A percentile compares a stretch with the other conserved stretches of the same genome.
These are phyloP conservation scores for Pseudomyrmex sp. DNA, from an alignment of 1,140 invertebrate species.

Conservation along the genomic window DNA sequence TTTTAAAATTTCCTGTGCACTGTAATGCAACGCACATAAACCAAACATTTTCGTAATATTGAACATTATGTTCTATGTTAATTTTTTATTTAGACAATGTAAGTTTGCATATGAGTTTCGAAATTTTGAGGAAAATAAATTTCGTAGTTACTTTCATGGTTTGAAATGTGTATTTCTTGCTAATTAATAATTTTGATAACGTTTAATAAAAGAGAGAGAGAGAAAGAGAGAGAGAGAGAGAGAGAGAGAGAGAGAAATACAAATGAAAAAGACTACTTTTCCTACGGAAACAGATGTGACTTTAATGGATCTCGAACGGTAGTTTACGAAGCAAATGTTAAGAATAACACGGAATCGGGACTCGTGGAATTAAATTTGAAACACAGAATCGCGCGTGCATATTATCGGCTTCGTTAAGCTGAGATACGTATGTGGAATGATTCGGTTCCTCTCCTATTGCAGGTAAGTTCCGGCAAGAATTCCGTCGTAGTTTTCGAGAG, in stretches of 20 bases:
- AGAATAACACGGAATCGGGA: neutral
- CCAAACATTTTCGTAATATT: too few species aligned
- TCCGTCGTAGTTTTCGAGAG: slow-evolving; percentile 86
- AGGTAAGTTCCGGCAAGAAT: slow-evolving; percentile 88
- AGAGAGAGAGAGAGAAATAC: neutral
- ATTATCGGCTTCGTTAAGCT: neutral
- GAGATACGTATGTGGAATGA: slow-evolving; percentile 31
- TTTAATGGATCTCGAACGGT: neutral
- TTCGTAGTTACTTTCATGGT: too few species aligned
- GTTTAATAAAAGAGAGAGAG: neutral
- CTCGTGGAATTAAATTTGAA: neutral
- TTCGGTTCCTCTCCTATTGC: slow-evolving; percentile 62
- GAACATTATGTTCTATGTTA: too few species aligned
- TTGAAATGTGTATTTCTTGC: too few species aligned
- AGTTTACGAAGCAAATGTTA: neutral
- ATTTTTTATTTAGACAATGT: too few species aligned
- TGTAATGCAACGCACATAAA: too few species aligned
- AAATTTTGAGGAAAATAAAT: too few species aligned
- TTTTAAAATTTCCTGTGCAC: too few species aligned
- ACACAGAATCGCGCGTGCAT: too few species aligned
- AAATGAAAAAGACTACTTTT: neutral
- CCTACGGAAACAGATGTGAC: neutral
- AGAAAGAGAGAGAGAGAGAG: neutral
- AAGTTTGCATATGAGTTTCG: too few species aligned
- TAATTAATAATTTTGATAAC: too few species aligned